A percentile compares a stretch with the other conserved stretches of the same genome.
Evolutionary conservation across 2,797 vertebrate species (phyloP).

Genomic region (Pachyuromys duprasi): DNA sequence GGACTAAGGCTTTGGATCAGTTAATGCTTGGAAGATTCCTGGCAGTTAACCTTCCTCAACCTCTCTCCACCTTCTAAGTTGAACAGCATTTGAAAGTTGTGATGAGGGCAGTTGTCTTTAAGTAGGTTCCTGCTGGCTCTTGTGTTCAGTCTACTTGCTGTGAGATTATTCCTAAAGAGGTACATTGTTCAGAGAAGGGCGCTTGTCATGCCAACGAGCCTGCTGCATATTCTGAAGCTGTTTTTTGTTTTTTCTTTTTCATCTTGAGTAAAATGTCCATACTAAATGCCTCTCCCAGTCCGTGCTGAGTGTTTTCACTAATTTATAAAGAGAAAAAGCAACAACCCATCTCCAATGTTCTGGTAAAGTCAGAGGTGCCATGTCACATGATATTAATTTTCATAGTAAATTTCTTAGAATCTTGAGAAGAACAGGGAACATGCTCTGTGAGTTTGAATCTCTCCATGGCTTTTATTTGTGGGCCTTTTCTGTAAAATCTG

Average conservation of each 20-base stretch:
- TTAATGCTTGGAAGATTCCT: neutral
- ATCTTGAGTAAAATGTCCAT: neutral
- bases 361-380: neutral
- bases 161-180: neutral
- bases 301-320: neutral
- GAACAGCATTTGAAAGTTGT: neutral
- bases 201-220: neutral
- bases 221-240: neutral
- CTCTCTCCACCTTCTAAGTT: neutral
- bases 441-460: conserved; percentile 69
- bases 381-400: neutral
- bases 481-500: conserved; percentile 77
- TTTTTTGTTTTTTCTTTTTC: neutral
- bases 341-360: neutral
- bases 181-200: neutral
- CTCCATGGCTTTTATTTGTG: conserved; percentile 71
- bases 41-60: neutral
- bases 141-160: neutral
- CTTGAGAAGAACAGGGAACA: conserved; percentile 69
- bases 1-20: neutral
- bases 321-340: neutral
- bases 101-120: neutral
- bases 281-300: neutral
- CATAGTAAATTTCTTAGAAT: conserved; percentile 64
- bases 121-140: neutral